Conservation (phyloP, 2,113 vertebrate species). For the Poecile atricapillus region DNA sequence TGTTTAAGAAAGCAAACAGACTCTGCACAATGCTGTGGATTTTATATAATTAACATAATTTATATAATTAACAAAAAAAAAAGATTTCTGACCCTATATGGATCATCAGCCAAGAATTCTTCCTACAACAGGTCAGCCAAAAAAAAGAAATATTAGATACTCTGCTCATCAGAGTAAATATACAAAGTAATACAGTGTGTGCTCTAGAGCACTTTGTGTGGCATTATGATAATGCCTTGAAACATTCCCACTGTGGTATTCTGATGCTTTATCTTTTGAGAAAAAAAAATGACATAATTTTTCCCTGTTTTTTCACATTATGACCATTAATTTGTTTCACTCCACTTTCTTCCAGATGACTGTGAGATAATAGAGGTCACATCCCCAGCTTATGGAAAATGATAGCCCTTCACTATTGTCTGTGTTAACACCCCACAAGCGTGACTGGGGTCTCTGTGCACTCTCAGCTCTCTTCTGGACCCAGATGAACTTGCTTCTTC, state of each 20-base stretch:
- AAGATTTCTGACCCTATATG: not conserved
- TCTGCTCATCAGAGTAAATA: not conserved
- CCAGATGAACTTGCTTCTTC: not conserved
- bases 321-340: not conserved
- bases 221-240: not conserved
- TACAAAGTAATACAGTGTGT: not conserved
- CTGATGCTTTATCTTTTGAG: not conserved
- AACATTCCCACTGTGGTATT: not conserved
- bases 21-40: not conserved
- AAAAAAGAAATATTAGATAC: not conserved
- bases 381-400: not conserved
- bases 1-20: not conserved
- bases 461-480: not conserved
- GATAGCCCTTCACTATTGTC: not conserved
- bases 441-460: fast-evolving
- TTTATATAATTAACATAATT: not conserved
- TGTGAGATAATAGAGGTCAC: not conserved
- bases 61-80: not conserved
- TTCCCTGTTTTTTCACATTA: not conserved
- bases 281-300: not conserved
- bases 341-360: not conserved
- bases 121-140: not conserved
- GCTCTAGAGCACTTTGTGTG: not conserved
- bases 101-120: not conserved
- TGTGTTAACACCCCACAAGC: not conserved